Evolutionary conservation across 2,797 vertebrate species (phyloP).

Genomic region (Rhinatrema bivittatum): DNA sequence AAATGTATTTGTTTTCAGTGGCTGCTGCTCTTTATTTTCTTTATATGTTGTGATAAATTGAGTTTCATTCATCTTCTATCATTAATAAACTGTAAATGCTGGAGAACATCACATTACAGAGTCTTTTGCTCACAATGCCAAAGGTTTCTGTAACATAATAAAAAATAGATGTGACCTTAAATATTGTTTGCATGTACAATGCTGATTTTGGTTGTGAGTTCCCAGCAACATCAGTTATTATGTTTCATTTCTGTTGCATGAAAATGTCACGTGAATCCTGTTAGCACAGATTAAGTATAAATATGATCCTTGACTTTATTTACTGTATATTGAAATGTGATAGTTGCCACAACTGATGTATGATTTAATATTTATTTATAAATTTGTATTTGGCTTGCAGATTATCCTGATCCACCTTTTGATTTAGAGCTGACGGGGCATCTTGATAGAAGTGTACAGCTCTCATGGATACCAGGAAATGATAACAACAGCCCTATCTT

Average conservation of each 20-base stretch:
- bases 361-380: conserved; percentile 3
- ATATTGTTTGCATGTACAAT: too few species aligned
- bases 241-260: conserved; percentile 45
- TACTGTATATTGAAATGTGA: conserved; percentile 2
- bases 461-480: conserved; percentile 88
- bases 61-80: too few species aligned
- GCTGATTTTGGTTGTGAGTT: too few species aligned
- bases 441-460: conserved; percentile 74
- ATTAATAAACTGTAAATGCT: conserved; percentile 15
- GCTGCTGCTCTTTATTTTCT: too few species aligned
- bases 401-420: conserved; percentile 80
- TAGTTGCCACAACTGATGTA: conserved; percentile 1
- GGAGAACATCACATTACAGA: conserved; percentile 5
- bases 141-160: too few species aligned
- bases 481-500: conserved; percentile 88
- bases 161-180: too few species aligned
- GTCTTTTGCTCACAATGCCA: too few species aligned
- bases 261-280: conserved; percentile 8
- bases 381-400: conserved; percentile 54
- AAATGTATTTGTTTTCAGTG: too few species aligned
- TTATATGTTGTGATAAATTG: too few species aligned
- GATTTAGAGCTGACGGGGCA: conserved; percentile 88
- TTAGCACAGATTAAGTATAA: neutral
- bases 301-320: conserved; percentile 9
- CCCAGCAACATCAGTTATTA: conserved; percentile 20